These are phyloP conservation scores for Loris lydekkerianus DNA, from an alignment of 2,797 vertebrate genomes.

Conservation along the genomic window DNA sequence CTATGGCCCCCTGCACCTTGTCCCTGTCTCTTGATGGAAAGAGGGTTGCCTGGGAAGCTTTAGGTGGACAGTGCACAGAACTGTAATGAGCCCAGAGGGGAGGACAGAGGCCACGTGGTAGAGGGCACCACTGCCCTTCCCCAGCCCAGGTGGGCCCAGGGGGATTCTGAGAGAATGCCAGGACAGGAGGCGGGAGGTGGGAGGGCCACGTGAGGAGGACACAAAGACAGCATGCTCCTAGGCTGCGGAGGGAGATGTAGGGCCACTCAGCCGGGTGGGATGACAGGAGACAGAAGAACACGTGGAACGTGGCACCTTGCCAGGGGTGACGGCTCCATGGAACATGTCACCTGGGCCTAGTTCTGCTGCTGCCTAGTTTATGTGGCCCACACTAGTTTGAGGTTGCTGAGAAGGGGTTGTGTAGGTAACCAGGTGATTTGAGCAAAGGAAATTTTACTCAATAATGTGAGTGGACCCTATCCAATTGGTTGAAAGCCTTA, in stretches of 20 bases:
- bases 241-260: neutral
- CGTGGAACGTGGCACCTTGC: neutral
- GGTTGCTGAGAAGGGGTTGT: neutral
- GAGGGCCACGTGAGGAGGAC: neutral
- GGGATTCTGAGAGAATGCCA: neutral
- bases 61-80: neutral
- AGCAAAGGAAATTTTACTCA: neutral
- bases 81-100: no score
- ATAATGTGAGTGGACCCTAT: neutral
- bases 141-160: accelerated
- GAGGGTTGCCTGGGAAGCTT: accelerated
- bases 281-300: no score
- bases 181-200: neutral
- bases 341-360: accelerated
- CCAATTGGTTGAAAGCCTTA: neutral
- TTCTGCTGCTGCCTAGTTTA: neutral
- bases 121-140: accelerated
- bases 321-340: accelerated
- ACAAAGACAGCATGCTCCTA: no score
- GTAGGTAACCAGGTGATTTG: neutral
- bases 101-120: no score
- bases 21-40: neutral
- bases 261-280: accelerated
- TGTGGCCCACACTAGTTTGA: neutral
- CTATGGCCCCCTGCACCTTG: no score